These are phyloP conservation scores for Erebia palarica DNA, from an alignment of 2,888 invertebrate species.

Conservation along the genomic window DNA sequence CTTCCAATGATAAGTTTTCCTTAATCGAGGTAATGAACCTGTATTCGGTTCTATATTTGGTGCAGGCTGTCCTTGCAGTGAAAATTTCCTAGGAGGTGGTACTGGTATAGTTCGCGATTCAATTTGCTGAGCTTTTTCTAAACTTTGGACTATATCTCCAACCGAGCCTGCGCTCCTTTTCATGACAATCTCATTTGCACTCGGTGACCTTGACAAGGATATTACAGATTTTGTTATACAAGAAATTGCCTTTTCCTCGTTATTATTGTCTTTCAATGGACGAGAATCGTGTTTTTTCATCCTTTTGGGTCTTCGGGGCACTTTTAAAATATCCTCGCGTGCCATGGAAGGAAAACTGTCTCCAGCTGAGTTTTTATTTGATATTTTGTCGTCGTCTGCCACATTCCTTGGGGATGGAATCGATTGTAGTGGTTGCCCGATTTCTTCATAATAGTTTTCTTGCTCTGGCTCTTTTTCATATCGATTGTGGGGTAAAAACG, in stretches of 20 bases:
- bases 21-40: conserved; percentile 63
- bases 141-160: conserved; percentile 55
- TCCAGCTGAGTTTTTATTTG: conserved; percentile 49
- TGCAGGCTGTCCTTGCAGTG: conserved; percentile 60
- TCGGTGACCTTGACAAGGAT: conserved; percentile 66
- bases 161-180: conserved; percentile 44
- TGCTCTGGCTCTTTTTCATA: conserved; percentile 54
- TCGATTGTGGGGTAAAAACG: conserved; percentile 36
- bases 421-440: conserved; percentile 55
- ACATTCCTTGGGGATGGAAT: conserved; percentile 51
- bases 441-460: conserved; percentile 76
- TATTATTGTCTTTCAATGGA: conserved; percentile 24
- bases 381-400: conserved; percentile 74
- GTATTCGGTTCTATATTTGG: conserved; percentile 55
- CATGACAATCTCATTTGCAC: conserved; percentile 55
- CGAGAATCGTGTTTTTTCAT: conserved; percentile 56
- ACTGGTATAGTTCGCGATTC: conserved; percentile 45
- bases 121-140: conserved; percentile 51
- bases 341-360: conserved; percentile 60
- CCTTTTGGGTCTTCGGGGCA: conserved; percentile 68
- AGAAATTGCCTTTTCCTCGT: conserved; percentile 54
- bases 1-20: conserved; percentile 72
- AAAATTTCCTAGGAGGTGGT: conserved; percentile 56
- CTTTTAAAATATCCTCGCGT: conserved; percentile 69
- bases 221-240: conserved; percentile 67